phyloP scores from a whole-genome alignment of 2,797 vertebrate genomes.

The Sparus aurata region DNA sequence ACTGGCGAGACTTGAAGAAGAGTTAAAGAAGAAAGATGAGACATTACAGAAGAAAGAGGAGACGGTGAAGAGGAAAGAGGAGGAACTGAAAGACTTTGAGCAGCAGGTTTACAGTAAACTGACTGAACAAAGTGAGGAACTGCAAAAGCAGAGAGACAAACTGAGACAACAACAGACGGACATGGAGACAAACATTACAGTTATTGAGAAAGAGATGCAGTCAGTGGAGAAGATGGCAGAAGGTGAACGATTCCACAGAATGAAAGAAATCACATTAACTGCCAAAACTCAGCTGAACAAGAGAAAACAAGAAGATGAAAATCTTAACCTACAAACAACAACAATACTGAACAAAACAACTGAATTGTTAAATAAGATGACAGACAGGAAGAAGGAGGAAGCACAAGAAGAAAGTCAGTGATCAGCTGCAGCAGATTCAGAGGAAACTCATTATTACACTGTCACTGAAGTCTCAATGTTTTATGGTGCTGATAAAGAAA shows the following conservation, averaged over 20 bases:
- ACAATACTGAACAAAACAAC: background rate
- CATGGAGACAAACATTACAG: too few relatives aligned
- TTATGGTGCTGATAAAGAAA: too few relatives aligned
- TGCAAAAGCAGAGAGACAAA: background rate
- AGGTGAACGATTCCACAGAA: background rate
- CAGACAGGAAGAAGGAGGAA: background rate
- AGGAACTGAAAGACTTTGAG: background rate
- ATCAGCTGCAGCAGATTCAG: background rate
- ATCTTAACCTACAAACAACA: rapidly evolving
- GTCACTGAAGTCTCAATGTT: background rate
- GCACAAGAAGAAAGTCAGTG: background rate
- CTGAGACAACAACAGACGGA: too few relatives aligned
- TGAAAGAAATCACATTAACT: background rate
- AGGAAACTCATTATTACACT: background rate
- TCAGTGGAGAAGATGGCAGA: background rate
- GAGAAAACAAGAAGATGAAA: background rate
- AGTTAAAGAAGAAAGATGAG: too few relatives aligned
- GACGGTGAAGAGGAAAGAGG: background rate
- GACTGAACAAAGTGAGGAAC: background rate
- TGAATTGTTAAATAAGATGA: background rate
- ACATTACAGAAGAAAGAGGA: too few relatives aligned
- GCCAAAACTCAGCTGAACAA: background rate
- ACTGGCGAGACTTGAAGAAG: too few relatives aligned
- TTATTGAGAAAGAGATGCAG: too few relatives aligned
- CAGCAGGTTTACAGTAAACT: background rate